Base-by-base conservation (phyloP, 2,888 invertebrate genomes). In the Dioctria rufipes region DNA sequence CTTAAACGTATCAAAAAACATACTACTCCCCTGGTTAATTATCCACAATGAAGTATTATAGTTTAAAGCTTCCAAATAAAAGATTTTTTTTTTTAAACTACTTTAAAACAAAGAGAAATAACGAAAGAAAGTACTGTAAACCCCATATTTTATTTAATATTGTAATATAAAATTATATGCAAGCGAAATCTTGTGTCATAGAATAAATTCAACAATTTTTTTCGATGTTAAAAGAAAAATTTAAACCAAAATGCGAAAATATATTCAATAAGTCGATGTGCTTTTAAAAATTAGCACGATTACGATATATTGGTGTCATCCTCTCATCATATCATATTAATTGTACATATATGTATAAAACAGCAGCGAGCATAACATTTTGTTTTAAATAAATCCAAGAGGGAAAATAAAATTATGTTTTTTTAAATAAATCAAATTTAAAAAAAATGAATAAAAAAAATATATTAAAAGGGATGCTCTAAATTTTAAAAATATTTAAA, bases 281-380 rank as follows among this genome's bases (percentile, higher is more conserved):
- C 5, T 40, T 58, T 73, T 42, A n/a, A 60, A 9, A 13, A 40
- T 51, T 69, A 69, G 51, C 69, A 75, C 58, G 60, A 73, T 8
- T 58, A 77, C 51, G 42, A 75, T 60, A 46, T 63, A 77, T 63
- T 77, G 77, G 40, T 77, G 77, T 77, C 63, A 77, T 63, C 49
- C 46, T 77, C 63, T 77, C 49, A 77, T 77, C 77, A 77, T 77
- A 77, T 77, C 77, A 77, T 49, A 63, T 25, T 25, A 25, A 25
- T 25, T 25, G 25, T 25, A 25, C 25, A 25, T 25, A 61, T 63
- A 63, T 77, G 43, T 77, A 63, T 43, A 77, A 77, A 77, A 25
- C 13, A 63, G 77, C 61, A 77, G 63, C 46, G 63, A 77, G 63
- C 73, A 73, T 73, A 73, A 54, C 13, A 73, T 58, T 73, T 54